Evolutionary conservation across 37 sponge, comb jelly and placozoan genomes (phyloP).

Genomic region (Lycopodina hypogea): DNA sequence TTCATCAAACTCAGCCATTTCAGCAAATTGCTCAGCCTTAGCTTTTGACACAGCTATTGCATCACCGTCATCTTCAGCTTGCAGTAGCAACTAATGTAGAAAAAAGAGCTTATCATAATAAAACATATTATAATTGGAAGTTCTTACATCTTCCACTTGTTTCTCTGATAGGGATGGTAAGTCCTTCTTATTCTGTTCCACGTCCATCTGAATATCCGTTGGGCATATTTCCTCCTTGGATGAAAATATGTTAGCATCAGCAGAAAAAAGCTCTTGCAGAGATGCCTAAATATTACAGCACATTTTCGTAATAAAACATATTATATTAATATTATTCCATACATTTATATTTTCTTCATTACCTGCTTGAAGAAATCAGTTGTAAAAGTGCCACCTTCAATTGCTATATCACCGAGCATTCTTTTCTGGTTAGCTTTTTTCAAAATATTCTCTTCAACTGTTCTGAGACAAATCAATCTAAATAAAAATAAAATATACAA

Average conservation of each 20-base stretch:
- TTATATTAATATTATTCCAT: too few species aligned
- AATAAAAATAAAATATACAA: neutral
- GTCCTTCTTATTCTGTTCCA: neutral
- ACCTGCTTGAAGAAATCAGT: conserved; percentile 96
- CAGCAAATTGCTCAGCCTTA: conserved; percentile 83
- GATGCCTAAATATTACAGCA: conserved; percentile 2
- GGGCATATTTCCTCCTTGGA: too few species aligned
- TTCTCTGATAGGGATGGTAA: conserved; percentile 47
- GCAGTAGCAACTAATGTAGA: conserved; percentile 59
- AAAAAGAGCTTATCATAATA: neutral
- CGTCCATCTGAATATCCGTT: neutral
- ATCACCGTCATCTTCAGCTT: conserved; percentile 88
- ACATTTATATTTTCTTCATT: neutral
- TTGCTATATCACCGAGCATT: conserved; percentile 92
- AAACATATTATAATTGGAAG: neutral
- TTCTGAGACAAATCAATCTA: conserved; percentile 87
- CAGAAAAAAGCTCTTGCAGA: conserved; percentile 29
- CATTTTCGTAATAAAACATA: too few species aligned
- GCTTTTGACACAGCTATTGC: conserved; percentile 78
- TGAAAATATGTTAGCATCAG: neutral
- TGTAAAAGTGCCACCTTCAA: conserved; percentile 95
- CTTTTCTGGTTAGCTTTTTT: conserved; percentile 98
- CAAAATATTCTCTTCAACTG: conserved; percentile 96
- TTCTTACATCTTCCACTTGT: conserved; percentile 64
- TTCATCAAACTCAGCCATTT: conserved; percentile 93